phyloP scores from a whole-genome alignment of 2,797 vertebrate species.

The Ibycter americanus region DNA sequence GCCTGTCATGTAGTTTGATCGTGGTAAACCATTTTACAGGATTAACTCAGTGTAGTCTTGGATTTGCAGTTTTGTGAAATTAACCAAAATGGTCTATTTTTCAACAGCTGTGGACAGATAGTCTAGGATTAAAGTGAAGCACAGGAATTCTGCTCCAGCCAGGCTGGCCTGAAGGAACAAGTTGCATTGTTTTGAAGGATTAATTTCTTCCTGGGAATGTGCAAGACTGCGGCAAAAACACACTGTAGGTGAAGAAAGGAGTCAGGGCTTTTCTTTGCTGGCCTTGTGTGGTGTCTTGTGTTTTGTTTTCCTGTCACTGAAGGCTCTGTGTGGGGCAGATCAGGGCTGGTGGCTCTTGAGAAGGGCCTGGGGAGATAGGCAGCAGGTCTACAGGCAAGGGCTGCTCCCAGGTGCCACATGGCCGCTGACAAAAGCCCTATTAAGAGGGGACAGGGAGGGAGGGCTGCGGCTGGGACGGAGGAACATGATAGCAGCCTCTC shows the following conservation, averaged over 20 bases:
- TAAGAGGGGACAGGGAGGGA: not conserved
- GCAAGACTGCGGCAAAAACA: not conserved
- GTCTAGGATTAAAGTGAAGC: not conserved
- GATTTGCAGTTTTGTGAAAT: not conserved
- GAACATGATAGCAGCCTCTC: constrained; percentile 10
- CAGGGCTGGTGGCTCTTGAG: not conserved
- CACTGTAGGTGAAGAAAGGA: not conserved
- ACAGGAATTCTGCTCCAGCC: not conserved
- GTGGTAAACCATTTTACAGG: not conserved
- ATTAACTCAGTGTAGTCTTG: not conserved
- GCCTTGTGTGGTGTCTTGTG: not conserved
- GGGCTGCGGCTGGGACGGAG: not conserved
- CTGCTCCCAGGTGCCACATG: not conserved
- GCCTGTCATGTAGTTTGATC: not conserved
- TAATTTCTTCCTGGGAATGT: not conserved
- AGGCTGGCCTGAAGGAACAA: not conserved
- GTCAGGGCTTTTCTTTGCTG: not conserved
- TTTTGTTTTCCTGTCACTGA: not conserved
- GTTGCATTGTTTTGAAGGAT: not conserved
- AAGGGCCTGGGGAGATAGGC: not conserved
- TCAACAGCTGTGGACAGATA: not conserved
- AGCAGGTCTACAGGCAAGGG: not conserved
- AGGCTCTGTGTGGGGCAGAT: not conserved
- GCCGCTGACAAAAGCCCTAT: not conserved
- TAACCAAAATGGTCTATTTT: accelerated